Percentiles rank a stretch among this genome's conserved stretches.
These are phyloP conservation scores for Lasiurus borealis DNA, from an alignment of 2,113 vertebrate species.

Conservation along the genomic window DNA sequence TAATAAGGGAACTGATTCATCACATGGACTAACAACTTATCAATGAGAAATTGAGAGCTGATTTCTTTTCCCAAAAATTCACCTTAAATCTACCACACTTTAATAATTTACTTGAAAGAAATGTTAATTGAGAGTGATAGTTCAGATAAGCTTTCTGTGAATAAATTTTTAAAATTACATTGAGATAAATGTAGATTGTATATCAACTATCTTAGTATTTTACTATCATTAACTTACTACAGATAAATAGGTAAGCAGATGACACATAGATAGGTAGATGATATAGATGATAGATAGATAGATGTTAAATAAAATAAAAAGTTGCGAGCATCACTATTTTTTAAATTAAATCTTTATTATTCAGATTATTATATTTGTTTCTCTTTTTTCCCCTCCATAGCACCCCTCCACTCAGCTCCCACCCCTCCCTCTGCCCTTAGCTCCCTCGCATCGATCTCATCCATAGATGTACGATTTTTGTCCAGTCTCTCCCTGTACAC, in stretches of 20 bases:
- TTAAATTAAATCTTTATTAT: no score
- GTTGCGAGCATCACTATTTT: not conserved
- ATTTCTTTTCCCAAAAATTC: not conserved
- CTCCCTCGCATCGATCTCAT: no score
- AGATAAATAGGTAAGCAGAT: not conserved
- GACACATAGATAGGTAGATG: not conserved
- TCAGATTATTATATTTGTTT: no score
- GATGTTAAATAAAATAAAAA: not conserved
- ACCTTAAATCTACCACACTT: not conserved
- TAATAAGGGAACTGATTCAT: not conserved
- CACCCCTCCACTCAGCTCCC: no score
- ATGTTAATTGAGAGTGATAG: slow-evolving; percentile 4
- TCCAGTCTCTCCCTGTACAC: no score
- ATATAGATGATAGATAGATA: not conserved
- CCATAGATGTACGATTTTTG: no score
- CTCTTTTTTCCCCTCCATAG: no score
- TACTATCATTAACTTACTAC: not conserved
- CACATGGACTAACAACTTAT: not conserved
- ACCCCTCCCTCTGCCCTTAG: no score
- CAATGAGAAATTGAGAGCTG: not conserved
- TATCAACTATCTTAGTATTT: not conserved
- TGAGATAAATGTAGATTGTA: not conserved
- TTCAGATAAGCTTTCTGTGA: not conserved
- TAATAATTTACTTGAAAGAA: not conserved
- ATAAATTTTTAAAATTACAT: not conserved